Percentiles rank a stretch among this genome's conserved stretches.
Evolutionary conservation across 2,113 vertebrate genomes (phyloP).

Genomic region (Pollachius pollachius): DNA sequence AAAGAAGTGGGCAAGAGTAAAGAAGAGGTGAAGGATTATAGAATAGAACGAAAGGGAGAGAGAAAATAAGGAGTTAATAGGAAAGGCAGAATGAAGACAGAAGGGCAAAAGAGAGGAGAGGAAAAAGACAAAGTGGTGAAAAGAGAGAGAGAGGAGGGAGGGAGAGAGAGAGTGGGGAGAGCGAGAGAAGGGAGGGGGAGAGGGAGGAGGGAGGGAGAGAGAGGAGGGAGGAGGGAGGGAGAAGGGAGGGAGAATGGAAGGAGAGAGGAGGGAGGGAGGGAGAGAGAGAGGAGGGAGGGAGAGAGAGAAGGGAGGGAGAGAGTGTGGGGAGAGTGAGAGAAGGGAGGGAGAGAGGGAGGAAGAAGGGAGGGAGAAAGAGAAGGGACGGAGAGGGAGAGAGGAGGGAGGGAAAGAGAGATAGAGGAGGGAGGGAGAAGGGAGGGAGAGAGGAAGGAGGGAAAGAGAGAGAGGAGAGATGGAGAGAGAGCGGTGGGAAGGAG

Average conservation of each 20-base stretch:
- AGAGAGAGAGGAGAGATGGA: slow-evolving; percentile 1
- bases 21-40: slow-evolving; percentile 6
- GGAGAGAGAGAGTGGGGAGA: neutral
- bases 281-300: slow-evolving; percentile 1
- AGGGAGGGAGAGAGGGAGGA: slow-evolving; percentile 22
- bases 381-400: neutral
- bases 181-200: neutral
- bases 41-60: no score
- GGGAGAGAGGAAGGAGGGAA: slow-evolving; percentile 26
- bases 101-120: no score
- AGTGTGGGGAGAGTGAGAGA: slow-evolving; percentile 6
- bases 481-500: neutral
- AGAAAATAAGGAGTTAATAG: no score
- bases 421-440: slow-evolving; percentile 5
- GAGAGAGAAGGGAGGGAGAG: slow-evolving; percentile 8
- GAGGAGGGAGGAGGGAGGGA: neutral
- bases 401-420: slow-evolving; percentile 28
- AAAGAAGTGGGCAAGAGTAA: neutral
- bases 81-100: no score
- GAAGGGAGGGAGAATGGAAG: slow-evolving; percentile 15
- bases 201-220: slow-evolving; percentile 29
- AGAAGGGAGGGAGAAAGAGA: neutral
- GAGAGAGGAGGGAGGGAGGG: slow-evolving; percentile 20
- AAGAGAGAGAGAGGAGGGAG: neutral
- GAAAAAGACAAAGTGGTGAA: no score